A percentile compares a stretch with the other conserved stretches of the same genome.
Conservation (phyloP, 2,888 invertebrate species). For the Spodoptera exigua region DNA sequence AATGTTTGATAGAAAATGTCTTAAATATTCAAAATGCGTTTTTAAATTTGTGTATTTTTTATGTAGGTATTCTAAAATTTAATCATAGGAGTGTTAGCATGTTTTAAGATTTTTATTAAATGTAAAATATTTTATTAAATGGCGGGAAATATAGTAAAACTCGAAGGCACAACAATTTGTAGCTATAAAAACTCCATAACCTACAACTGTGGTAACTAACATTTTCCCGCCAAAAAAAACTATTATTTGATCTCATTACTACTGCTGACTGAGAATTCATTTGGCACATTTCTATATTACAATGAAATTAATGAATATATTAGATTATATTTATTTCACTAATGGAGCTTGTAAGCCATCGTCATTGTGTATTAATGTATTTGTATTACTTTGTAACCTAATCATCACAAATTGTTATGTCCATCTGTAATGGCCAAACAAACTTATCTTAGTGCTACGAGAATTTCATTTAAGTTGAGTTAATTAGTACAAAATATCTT, state of each 20-base stretch:
- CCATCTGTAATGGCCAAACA: constrained; percentile 64
- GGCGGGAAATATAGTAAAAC: constrained; percentile 28
- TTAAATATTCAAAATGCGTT: no score
- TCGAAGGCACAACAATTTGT: neutral
- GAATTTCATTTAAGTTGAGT: constrained; percentile 75
- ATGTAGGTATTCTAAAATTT: neutral
- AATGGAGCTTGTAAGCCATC: constrained; percentile 47
- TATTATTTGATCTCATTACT: constrained; percentile 82
- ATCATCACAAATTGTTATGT: constrained; percentile 72
- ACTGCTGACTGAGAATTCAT: constrained; percentile 68
- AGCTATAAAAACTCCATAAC: neutral
- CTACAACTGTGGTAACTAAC: constrained; percentile 2
- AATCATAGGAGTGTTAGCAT: constrained; percentile 25
- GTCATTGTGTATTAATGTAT: constrained; percentile 44
- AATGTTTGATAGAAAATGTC: no score
- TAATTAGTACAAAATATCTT: constrained; percentile 81
- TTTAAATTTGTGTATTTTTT: no score
- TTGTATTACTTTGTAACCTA: constrained; percentile 48
- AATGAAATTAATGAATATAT: constrained; percentile 41
- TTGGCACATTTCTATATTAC: constrained; percentile 44
- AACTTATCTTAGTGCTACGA: constrained; percentile 63
- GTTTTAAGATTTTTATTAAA: constrained; percentile 42
- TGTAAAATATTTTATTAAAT: constrained; percentile 29
- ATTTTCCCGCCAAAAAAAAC: constrained; percentile 38
- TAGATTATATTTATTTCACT: constrained; percentile 47